A percentile compares a stretch with the other conserved stretches of the same genome.
phyloP scores from a whole-genome alignment of 2,113 vertebrate species.

The Misgurnus anguillicaudatus region DNA sequence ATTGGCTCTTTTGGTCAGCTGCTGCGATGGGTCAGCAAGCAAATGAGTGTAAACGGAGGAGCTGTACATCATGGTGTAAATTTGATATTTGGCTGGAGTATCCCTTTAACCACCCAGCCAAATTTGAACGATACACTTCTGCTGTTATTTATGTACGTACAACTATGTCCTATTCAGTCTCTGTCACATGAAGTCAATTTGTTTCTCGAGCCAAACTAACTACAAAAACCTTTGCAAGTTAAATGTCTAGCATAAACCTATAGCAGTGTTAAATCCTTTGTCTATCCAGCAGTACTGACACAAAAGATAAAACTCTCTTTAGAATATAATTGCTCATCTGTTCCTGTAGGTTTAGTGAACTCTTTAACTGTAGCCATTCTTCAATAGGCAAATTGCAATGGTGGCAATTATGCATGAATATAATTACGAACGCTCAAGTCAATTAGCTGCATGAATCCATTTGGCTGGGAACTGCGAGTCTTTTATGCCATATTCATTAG shows the following conservation, averaged over 20 bases:
- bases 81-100: no score
- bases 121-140: neutral
- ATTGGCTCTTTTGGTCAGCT: no score
- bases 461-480: conserved; percentile 28
- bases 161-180: no score
- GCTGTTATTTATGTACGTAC: neutral
- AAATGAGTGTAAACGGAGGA: no score
- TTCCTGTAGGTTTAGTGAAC: conserved; percentile 19
- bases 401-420: conserved; percentile 32
- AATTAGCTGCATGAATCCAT: conserved; percentile 35
- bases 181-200: no score
- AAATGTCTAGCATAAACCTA: conserved; percentile 6
- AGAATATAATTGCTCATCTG: conserved; percentile 1
- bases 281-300: neutral
- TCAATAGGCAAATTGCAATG: conserved; percentile 11
- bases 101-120: no score
- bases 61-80: no score
- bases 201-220: no score
- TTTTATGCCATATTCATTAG: conserved; percentile 36
- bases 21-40: no score
- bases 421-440: conserved; percentile 30
- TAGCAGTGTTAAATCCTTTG: neutral
- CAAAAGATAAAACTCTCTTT: neutral
- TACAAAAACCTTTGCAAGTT: neutral
- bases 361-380: conserved; percentile 15